Base-by-base conservation (phyloP, 2,888 invertebrate species). In the Andrena marginata region DNA sequence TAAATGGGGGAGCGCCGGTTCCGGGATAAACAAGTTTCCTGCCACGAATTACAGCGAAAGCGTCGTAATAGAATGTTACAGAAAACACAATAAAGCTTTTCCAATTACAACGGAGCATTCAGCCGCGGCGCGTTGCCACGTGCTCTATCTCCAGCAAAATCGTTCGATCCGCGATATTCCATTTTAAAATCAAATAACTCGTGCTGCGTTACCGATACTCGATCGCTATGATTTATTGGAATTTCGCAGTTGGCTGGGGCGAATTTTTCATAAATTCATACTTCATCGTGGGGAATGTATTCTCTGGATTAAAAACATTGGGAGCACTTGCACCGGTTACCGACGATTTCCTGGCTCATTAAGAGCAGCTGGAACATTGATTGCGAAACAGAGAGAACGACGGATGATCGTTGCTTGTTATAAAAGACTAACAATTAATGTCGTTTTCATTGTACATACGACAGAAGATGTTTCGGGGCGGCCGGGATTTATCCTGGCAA, bases 241-340 rank as follows among this genome's bases (percentile, higher is more conserved):
- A 59, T 69, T 42, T 59, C 26, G 16, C 35, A n/a, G n/a, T 10
- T 4, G 35, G 26, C 42, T 0, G 4, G 56, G n/a, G 35, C 23
- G 26, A 69, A 56, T 42, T 69, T 5, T 1, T 26, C 26, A 7
- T 16, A 33, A 35, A 54, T 56, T 69, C 68, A 33, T 29, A 29
- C 42, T n/a, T 35, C 69, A 59, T 42, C 26, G 35, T 0, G 10
- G n/a, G 16, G 35, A 8, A 42, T 35, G 26, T 59, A 56, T 42
- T 69, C 29, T 59, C 29, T n/a, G 6, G n/a, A 59, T 69, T 59
- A 56, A 69, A 69, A 69, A 42, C 42, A n/a, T 35, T n/a, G 6
- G 1, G 23, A 48, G 13, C 29, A 48, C 48, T 48, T 4, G 23
- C 49, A n/a, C 13, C 31, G 56, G 29, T 29, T 20, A 20, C 10